Conservation (phyloP, 2,113 vertebrate genomes). For the Gymnogyps californianus region DNA sequence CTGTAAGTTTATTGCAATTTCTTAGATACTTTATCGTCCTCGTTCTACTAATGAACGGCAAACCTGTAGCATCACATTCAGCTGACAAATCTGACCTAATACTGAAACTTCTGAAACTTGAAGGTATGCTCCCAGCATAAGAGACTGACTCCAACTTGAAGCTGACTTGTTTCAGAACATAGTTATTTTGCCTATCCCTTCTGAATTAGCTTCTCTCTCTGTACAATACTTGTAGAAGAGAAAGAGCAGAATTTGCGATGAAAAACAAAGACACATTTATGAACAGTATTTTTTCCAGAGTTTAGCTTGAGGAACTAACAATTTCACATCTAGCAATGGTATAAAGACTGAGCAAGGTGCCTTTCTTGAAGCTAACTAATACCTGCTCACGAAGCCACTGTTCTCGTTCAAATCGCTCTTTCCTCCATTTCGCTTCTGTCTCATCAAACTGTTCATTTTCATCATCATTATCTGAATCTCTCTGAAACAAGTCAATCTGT, state of each 20-base stretch:
- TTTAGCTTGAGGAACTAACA: background rate
- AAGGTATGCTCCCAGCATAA: background rate
- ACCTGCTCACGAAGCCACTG: constrained; percentile 96
- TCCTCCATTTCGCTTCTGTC: constrained; percentile 85
- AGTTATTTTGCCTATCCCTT: background rate
- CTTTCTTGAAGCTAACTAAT: background rate
- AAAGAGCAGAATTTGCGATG: background rate
- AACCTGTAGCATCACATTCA: background rate
- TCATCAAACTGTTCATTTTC: constrained; percentile 84
- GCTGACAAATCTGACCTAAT: background rate
- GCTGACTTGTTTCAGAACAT: background rate
- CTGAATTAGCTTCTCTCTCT: background rate
- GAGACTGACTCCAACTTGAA: background rate
- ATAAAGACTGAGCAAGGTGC: background rate
- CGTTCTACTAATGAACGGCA: background rate
- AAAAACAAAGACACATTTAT: background rate
- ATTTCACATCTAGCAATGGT: background rate
- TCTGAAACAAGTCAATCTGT: constrained; percentile 74
- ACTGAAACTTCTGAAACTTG: background rate
- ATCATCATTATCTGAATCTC: constrained; percentile 78
- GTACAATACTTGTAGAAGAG: background rate
- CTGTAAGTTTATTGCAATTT: background rate
- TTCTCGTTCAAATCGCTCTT: constrained; percentile 89
- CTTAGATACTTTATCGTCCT: background rate
- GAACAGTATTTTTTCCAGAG: background rate